Conservation (phyloP, 2,888 invertebrate genomes). For the Frankliniella fusca region DNA sequence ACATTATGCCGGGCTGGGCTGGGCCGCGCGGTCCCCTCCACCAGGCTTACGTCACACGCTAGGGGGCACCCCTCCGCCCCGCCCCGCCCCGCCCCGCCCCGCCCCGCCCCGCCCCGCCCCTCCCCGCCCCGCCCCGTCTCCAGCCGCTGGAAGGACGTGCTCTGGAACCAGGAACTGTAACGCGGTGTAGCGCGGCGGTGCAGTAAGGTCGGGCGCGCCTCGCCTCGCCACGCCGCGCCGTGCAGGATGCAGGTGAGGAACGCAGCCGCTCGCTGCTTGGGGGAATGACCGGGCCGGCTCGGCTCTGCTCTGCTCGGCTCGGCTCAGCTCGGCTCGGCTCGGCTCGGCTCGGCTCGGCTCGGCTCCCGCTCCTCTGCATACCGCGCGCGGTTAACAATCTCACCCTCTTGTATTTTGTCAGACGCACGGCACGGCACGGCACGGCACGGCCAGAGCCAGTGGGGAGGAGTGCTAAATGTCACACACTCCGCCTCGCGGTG, state of each 20-base stretch:
- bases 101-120: not conserved
- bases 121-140: not conserved
- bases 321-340: not conserved
- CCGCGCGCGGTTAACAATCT: not conserved
- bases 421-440: not conserved
- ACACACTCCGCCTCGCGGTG: no score
- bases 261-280: not conserved
- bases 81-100: no score
- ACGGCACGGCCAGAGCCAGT: no score
- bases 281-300: not conserved
- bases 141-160: slow-evolving; percentile 11
- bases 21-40: not conserved
- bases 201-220: not conserved
- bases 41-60: no score
- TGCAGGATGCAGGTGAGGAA: no score
- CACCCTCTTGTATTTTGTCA: no score
- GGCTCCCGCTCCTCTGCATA: not conserved
- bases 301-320: not conserved
- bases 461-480: no score
- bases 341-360: not conserved
- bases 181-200: not conserved
- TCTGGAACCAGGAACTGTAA: slow-evolving; percentile 22
- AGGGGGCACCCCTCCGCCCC: not conserved
- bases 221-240: not conserved
- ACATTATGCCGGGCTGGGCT: not conserved